Conservation (phyloP, 2,888 invertebrate species). For the Cephus spinipes region DNA sequence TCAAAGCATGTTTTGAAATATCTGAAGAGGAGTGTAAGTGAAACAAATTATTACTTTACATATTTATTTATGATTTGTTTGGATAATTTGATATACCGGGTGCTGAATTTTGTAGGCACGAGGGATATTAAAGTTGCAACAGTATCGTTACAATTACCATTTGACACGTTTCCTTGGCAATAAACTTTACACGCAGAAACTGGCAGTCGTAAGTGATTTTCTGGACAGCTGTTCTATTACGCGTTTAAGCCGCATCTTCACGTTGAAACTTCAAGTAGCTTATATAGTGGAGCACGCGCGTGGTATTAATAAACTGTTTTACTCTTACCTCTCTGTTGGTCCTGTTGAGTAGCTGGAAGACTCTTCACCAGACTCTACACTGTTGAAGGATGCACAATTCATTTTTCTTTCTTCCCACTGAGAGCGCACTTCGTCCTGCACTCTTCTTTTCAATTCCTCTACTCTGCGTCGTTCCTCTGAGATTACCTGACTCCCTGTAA, state of each 20-base stretch:
- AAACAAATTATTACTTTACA: not conserved
- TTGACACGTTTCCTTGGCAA: not conserved
- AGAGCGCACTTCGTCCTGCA: constrained; percentile 89
- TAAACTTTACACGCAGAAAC: not conserved
- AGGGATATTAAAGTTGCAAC: not conserved
- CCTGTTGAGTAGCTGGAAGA: constrained; percentile 73
- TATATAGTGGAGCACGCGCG: not conserved
- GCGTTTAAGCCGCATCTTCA: not conserved
- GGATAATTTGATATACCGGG: not conserved
- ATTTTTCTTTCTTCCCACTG: constrained; percentile 82
- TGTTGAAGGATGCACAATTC: constrained; percentile 75
- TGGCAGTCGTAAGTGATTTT: not conserved
- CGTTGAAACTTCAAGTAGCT: not conserved
- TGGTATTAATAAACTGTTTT: not conserved
- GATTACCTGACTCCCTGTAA: constrained; percentile 87
- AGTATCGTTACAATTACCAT: not conserved
- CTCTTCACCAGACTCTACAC: constrained; percentile 72
- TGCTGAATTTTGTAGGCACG: not conserved
- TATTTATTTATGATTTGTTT: not conserved
- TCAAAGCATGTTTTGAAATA: not conserved
- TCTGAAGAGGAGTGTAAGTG: not conserved
- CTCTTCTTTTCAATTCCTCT: constrained; percentile 85
- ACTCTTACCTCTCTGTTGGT: constrained; percentile 68
- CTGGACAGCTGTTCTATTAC: not conserved
- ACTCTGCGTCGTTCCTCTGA: constrained; percentile 91